Base-by-base conservation (phyloP, 2,797 vertebrate genomes). In the Bovichtus diacanthus region DNA sequence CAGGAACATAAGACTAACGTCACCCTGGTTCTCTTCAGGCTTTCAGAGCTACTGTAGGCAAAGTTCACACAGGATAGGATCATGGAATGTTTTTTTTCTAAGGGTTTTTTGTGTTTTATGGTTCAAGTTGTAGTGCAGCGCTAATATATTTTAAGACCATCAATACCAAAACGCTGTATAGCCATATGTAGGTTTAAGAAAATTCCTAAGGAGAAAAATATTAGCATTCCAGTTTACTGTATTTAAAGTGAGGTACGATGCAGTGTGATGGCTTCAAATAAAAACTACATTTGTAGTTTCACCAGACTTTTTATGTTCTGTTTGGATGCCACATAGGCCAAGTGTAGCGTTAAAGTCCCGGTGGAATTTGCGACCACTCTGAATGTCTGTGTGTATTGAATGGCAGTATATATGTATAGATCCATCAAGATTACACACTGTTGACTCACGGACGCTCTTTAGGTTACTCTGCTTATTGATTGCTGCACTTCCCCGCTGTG, bases 381-480 rank as follows among this genome's bases (percentile, higher is more conserved):
- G 49, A 60, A 70, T 82, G 79, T 73, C 49, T 0, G 67, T 80
- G 47, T 70, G 5, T 83, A 91, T 88, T 80, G 83, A 88, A 78
- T 62, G 55, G 39, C 56, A 51, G 58, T 46, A 44, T 76, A 4
- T 38, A 46, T 63, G 65, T 80, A 71, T 74, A 76, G 86, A 88
- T 87, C 78, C 84, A 87, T 86, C 69, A 84, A 62, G 68, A 88
- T 87, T 61, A 86, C 79, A 50, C 73, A 68, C 68, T 76, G 85
- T 88, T 83, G 82, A 89, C 83, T 80, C 70, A 83, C 70, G 74
- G 82, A 83, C 81, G 81, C 78, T 87, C 81, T 90, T 84, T 78
- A 79, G 82, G 70, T 81, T 77, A 65, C 79, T 84, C 68, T 50
- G 18, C 16, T 39, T 85, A 93, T 92, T 79, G 91, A 93, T 87